These are phyloP conservation scores for Ganaspis brasiliensis DNA, from an alignment of 2,888 invertebrate species.

Conservation along the genomic window DNA sequence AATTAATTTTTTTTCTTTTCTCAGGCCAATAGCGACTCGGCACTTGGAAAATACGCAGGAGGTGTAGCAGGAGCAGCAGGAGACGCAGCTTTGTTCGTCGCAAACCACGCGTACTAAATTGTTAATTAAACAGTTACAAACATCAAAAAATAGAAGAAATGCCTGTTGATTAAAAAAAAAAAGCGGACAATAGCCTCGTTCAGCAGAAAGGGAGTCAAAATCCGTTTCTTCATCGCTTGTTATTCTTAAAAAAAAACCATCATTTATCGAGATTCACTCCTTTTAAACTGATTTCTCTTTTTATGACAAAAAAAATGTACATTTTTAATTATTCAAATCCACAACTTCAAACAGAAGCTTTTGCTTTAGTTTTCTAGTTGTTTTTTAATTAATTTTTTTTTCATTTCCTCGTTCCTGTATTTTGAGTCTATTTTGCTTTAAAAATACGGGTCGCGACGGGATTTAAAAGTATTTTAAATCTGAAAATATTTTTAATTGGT, in stretches of 20 bases:
- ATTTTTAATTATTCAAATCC: background rate
- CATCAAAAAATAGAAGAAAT: slow-evolving; percentile 18
- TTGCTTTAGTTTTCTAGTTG: slow-evolving; percentile 12
- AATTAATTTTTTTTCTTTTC: slow-evolving; percentile 62
- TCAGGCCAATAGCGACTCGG: slow-evolving; percentile 95
- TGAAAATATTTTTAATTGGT: background rate
- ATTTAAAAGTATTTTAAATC: no score
- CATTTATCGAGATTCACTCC: background rate
- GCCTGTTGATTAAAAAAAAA: background rate
- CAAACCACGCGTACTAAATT: slow-evolving; percentile 96
- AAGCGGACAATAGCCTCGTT: background rate
- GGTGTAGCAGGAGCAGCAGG: slow-evolving; percentile 93
- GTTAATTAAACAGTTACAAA: background rate
- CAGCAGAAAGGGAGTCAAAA: background rate
- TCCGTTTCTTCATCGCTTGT: background rate
- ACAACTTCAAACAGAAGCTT: slow-evolving; percentile 6
- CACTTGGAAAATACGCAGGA: slow-evolving; percentile 96
- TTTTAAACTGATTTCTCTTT: slow-evolving; percentile 3
- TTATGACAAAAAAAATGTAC: background rate
- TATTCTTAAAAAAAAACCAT: background rate
- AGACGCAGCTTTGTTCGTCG: slow-evolving; percentile 94
- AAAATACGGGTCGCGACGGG: slow-evolving; percentile 48
- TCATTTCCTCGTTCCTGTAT: slow-evolving; percentile 52
- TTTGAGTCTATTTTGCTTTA: slow-evolving; percentile 14
- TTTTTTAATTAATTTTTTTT: slow-evolving; percentile 34